Base-by-base conservation (phyloP, 2,797 vertebrate species). In the Acanthurus leucopareius region DNA sequence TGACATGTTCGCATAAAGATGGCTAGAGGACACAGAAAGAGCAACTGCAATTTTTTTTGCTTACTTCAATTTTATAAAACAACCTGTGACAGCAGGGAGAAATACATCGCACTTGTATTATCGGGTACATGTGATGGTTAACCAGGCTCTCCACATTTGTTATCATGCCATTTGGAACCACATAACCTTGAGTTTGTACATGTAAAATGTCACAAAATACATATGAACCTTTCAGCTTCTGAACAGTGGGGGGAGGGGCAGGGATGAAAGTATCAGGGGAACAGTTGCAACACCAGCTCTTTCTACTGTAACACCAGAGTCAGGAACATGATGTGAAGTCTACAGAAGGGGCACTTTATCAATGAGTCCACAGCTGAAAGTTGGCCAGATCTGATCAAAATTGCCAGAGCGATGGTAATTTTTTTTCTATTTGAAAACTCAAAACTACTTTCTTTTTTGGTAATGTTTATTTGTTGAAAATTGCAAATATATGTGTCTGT, bases 151-250 rank as follows among this genome's bases (percentile, higher is more conserved):
- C 13, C 20, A 52, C 20, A 54, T 63, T 56, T 67, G 2, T 64
- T 42, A 54, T 62, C 19, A 40, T 35, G 45, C 25, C 22, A 38
- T 4, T 8, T 25, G 1, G 22, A 7, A 7, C 5, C 20, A 44
- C 1, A 2, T 66, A 56, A 84, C 72, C 77, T 84, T 83, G 79
- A 8, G 13, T 40, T n/a, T 49, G 60, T 10, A 51, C 35, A 14
- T 35, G 16, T 48, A 40, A 38, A 52, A 68, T 47, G 28, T 8
- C 35, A 52, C 68, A 20, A 22, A 11, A 40, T 28, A 20, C 5
- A 67, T 10, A 4, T 25, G 25, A 35, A 10, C 3, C 14, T 38
- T 52, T 16, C 0, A 32, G 10, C 49, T 42, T 15, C 16, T 38
- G 7, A 4, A n/a, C 10, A 13, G 11, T 3, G 1, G 22, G 28